Percentiles rank a stretch among this genome's conserved stretches.
These are phyloP conservation scores for Acanthoscelides obtectus DNA, from an alignment of 2,888 invertebrate species.

Conservation along the genomic window DNA sequence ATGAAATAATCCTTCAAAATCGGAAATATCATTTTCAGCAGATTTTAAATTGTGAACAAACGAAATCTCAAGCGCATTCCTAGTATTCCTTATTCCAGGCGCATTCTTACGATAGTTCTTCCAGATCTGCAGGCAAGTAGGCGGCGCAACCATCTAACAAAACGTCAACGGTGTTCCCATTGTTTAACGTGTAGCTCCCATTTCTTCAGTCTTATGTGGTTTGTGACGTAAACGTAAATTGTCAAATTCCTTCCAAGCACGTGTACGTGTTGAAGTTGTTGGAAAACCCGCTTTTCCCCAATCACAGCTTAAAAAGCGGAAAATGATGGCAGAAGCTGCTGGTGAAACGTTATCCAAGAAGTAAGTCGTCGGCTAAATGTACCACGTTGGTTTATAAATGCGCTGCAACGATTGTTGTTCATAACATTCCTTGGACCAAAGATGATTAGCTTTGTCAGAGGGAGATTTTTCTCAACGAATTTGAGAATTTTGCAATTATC, in stretches of 20 bases:
- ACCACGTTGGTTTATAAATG: conserved; percentile 7
- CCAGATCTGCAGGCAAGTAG: too few species aligned
- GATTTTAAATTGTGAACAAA: too few species aligned
- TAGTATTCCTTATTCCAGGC: too few species aligned
- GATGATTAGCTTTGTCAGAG: conserved; percentile 30
- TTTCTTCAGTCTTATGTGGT: too few species aligned
- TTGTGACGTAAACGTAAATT: too few species aligned
- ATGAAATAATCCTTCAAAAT: too few species aligned
- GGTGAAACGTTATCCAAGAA: conserved; percentile 38
- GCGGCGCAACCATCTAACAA: too few species aligned
- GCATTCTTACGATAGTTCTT: too few species aligned
- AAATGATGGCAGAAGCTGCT: conserved; percentile 32
- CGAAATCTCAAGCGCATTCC: too few species aligned
- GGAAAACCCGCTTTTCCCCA: not conserved
- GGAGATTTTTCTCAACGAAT: conserved; percentile 21
- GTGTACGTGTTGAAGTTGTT: not conserved
- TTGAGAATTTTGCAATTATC: conserved; percentile 28
- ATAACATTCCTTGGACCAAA: conserved; percentile 8
- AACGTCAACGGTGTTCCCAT: too few species aligned
- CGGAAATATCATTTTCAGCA: too few species aligned
- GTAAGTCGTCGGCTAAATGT: conserved; percentile 30
- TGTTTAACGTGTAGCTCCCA: too few species aligned
- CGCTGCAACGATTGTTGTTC: not conserved
- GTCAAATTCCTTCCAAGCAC: not conserved
- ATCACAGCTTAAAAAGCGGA: not conserved